A percentile compares a stretch with the other conserved stretches of the same genome.
Conservation (phyloP, 2,797 vertebrate genomes). For the Hapalemur alaotrensis region DNA sequence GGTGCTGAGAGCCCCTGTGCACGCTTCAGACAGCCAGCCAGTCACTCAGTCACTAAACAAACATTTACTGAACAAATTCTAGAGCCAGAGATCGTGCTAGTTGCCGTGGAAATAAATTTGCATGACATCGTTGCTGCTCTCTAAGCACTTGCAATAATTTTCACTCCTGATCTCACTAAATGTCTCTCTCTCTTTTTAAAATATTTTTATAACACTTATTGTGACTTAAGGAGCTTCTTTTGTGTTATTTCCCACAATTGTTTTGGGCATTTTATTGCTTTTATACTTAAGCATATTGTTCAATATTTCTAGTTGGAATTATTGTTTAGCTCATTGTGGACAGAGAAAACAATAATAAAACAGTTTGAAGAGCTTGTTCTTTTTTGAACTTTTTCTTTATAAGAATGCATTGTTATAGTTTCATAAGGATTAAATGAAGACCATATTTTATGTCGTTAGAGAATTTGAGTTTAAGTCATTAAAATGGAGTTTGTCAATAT, state of each 20-base stretch:
- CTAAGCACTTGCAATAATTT: accelerated
- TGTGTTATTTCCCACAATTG: neutral
- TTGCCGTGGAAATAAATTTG: neutral
- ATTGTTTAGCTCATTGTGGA: neutral
- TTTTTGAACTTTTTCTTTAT: neutral
- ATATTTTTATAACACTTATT: neutral
- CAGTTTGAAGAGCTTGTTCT: neutral
- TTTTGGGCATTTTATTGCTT: neutral
- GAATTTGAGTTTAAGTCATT: neutral
- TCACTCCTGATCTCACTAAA: neutral
- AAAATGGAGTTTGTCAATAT: no score
- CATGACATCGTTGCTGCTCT: neutral
- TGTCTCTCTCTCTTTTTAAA: neutral
- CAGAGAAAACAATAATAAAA: neutral
- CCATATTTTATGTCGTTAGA: neutral
- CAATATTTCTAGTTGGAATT: neutral
- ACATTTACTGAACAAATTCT: neutral
- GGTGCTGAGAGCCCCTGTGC: accelerated
- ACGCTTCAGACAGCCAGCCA: neutral
- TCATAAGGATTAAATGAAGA: neutral
- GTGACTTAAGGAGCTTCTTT: neutral
- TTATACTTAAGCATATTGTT: neutral
- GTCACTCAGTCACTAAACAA: neutral
- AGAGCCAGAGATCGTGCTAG: neutral
- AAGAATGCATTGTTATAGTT: neutral